A percentile compares a stretch with the other conserved stretches of the same genome.
Evolutionary conservation across 2,797 vertebrate genomes (phyloP).

Genomic region (Morus bassanus): DNA sequence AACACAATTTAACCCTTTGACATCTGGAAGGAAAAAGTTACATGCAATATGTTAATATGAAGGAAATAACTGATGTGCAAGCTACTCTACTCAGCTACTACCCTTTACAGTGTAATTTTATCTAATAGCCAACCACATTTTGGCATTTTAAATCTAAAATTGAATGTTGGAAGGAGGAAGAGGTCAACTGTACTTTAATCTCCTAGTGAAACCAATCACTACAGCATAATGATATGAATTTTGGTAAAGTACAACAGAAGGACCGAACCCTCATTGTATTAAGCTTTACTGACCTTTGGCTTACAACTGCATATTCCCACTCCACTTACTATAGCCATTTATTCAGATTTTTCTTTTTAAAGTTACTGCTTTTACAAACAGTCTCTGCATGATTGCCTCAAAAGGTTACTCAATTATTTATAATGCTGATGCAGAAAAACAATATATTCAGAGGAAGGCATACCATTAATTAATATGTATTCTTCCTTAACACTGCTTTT

Average conservation of each 20-base stretch:
- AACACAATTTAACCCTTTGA: background rate
- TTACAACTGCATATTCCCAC: background rate
- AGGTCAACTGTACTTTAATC: background rate
- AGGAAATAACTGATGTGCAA: background rate
- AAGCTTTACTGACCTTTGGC: constrained; percentile 21
- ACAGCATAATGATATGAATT: background rate
- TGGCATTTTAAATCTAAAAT: background rate
- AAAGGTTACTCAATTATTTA: constrained; percentile 67
- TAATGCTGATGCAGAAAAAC: constrained; percentile 40
- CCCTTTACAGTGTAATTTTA: background rate
- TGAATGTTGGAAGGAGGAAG: background rate
- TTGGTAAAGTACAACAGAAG: background rate
- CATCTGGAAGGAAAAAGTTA: background rate
- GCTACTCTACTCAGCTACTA: background rate
- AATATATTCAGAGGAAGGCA: constrained; percentile 42
- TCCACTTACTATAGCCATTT: background rate
- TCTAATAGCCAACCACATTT: background rate
- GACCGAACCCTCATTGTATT: background rate
- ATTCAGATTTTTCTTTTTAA: constrained; percentile 1
- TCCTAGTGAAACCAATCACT: background rate
- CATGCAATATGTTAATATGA: background rate
- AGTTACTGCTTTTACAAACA: constrained; percentile 42
- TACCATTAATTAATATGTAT: constrained; percentile 61
- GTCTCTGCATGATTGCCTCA: constrained; percentile 40
- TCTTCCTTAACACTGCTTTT: constrained; percentile 35